These are phyloP conservation scores for Leptoteleia sp. DNA, from an alignment of 1,140 invertebrate species.

Conservation along the genomic window DNA sequence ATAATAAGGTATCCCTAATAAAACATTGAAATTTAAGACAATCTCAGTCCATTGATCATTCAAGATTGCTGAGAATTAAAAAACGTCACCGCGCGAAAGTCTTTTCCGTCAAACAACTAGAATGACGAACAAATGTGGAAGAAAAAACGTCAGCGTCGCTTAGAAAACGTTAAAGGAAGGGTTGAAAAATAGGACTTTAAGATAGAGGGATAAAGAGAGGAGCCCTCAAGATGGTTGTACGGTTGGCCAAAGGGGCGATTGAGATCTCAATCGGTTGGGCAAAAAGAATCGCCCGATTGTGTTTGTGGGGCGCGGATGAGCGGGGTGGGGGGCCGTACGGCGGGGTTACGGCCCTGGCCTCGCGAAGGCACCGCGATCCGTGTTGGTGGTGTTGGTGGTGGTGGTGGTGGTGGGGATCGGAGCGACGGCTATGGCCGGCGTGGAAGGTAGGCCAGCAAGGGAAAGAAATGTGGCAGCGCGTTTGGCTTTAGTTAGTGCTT, in stretches of 20 bases:
- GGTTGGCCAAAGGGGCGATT: slow-evolving; percentile 52
- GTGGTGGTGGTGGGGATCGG: slow-evolving; percentile 65
- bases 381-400: no score
- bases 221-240: slow-evolving; percentile 28
- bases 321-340: neutral
- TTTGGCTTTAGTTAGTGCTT: slow-evolving; percentile 78
- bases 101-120: no score
- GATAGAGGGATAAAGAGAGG: slow-evolving; percentile 6
- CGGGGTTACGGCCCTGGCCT: slow-evolving; percentile 19
- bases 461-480: slow-evolving; percentile 79
- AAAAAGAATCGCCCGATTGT: slow-evolving; percentile 17
- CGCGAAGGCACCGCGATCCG: slow-evolving; percentile 16
- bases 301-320: neutral
- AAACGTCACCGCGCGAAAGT: no score
- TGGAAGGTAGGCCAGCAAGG: slow-evolving; percentile 73
- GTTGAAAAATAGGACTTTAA: no score
- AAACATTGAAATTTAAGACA: no score
- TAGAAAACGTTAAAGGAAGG: no score
- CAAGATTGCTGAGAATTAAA: no score
- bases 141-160: no score
- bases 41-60: no score
- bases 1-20: no score
- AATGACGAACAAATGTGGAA: no score
- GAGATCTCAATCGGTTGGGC: slow-evolving; percentile 35
- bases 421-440: slow-evolving; percentile 78